Conservation (phyloP, 37 sponge, comb jelly and placozoan species). For the Beroe forskalii region DNA sequence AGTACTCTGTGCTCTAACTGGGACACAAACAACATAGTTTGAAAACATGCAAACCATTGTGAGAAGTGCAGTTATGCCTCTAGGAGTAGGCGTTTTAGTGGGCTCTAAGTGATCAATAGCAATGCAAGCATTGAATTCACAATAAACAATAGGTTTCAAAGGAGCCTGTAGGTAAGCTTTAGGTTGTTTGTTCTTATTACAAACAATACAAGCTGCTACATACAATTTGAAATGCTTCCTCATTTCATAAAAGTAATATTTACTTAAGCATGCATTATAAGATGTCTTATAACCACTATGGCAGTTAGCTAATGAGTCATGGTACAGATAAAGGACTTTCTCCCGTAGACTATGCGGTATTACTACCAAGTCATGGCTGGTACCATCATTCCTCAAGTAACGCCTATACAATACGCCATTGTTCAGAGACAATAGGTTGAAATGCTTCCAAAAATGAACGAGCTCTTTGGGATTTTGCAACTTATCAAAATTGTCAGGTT, state of each 20-base stretch:
- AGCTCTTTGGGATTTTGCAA: no score
- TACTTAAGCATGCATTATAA: not conserved
- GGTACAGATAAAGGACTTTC: not conserved
- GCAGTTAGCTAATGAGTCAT: not conserved
- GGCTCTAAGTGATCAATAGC: no score
- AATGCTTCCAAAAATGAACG: constrained; percentile 29
- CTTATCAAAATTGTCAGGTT: not conserved
- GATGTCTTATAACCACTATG: not conserved
- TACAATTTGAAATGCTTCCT: not conserved
- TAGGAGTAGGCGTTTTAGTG: no score
- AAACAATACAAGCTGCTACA: not conserved
- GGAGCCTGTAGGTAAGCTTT: not conserved
- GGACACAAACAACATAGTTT: no score
- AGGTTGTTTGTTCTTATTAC: not conserved
- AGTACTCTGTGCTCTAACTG: no score
- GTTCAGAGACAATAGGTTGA: not conserved
- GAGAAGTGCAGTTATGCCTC: no score
- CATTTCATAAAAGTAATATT: constrained; percentile 19
- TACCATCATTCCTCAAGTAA: not conserved
- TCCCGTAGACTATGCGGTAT: not conserved
- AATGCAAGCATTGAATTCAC: no score
- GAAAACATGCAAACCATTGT: no score
- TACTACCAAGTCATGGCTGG: not conserved
- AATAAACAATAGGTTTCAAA: not conserved
- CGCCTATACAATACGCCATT: not conserved